These are phyloP conservation scores for Cacoxenus indagator DNA, from an alignment of 2,888 invertebrate species.

Conservation along the genomic window DNA sequence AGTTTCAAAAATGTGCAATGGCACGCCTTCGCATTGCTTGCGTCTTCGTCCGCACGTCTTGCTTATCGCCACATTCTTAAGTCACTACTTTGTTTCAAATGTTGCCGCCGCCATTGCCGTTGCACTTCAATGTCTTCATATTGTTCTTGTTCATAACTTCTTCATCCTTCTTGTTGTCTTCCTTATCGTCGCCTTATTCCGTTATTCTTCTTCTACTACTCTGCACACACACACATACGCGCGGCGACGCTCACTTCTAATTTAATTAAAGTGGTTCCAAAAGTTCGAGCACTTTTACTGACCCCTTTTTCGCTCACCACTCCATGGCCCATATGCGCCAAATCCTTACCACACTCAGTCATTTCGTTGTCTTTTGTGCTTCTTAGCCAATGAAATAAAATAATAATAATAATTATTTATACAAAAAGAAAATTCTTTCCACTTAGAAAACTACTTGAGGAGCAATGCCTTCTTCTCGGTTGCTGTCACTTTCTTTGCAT, in stretches of 20 bases:
- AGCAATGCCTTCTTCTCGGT: too few relatives aligned
- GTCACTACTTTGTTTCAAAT: not conserved
- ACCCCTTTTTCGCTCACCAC: not conserved
- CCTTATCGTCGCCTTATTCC: too few relatives aligned
- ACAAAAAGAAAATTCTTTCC: not conserved
- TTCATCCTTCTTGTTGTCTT: too few relatives aligned
- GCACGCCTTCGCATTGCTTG: not conserved
- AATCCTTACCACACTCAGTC: not conserved
- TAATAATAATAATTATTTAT: conserved; percentile 35
- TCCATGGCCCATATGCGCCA: not conserved
- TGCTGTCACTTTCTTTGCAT: not conserved
- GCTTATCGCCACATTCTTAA: not conserved
- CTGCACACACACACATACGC: conserved; percentile 29
- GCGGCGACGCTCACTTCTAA: conserved; percentile 47
- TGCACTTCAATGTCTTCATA: too few relatives aligned
- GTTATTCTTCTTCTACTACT: not conserved
- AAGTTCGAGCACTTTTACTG: conserved; percentile 37
- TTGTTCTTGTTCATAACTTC: too few relatives aligned
- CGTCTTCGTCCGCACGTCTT: not conserved
- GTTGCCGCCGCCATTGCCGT: not conserved
- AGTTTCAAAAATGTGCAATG: not conserved
- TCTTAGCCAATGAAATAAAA: conserved; percentile 35
- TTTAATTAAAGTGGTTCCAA: conserved; percentile 56
- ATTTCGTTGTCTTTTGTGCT: not conserved
- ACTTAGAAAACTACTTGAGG: not conserved